These are phyloP conservation scores for Paramuricea clavata DNA, from an alignment of 92 coral and sea anemone genomes.

Conservation along the genomic window DNA sequence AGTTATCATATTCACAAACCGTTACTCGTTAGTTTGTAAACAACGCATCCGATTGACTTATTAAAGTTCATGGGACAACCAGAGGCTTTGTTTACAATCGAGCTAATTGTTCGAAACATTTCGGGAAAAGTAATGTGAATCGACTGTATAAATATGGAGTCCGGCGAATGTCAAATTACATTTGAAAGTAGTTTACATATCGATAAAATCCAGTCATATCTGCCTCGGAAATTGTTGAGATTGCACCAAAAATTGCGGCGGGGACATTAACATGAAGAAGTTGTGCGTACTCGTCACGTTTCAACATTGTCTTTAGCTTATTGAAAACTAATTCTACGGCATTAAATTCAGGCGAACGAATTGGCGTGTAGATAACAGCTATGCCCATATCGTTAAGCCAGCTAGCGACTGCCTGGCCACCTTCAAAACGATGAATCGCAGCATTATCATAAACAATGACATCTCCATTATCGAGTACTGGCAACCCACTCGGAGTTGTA, in stretches of 20 bases:
- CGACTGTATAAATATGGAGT: too few species aligned
- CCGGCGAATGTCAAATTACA: too few species aligned
- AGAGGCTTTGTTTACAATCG: too few species aligned
- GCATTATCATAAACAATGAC: constrained; percentile 67
- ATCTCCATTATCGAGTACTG: constrained; percentile 67
- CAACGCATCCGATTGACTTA: too few species aligned
- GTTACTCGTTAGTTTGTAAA: too few species aligned
- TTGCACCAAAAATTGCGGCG: constrained; percentile 51
- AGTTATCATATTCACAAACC: too few species aligned
- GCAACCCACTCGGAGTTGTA: constrained; percentile 61
- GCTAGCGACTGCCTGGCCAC: constrained; percentile 57
- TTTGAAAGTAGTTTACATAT: constrained; percentile 4
- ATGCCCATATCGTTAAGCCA: constrained; percentile 69
- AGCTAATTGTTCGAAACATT: too few species aligned
- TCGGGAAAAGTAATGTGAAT: too few species aligned
- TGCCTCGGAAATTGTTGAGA: constrained; percentile 49
- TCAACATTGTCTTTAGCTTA: too few species aligned
- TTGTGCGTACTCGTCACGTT: constrained; percentile 53
- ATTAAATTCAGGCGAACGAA: constrained; percentile 70
- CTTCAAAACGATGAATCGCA: constrained; percentile 63
- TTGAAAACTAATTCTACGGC: constrained; percentile 67
- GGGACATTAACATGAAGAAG: constrained; percentile 52
- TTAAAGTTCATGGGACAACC: too few species aligned
- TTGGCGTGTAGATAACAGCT: constrained; percentile 60
- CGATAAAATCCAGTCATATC: constrained; percentile 67